Evolutionary conservation across 2,888 invertebrate genomes (phyloP), one percentile per base, ranked within the genome.

Genomic region (Trissonchulus latispiculum): DNA sequence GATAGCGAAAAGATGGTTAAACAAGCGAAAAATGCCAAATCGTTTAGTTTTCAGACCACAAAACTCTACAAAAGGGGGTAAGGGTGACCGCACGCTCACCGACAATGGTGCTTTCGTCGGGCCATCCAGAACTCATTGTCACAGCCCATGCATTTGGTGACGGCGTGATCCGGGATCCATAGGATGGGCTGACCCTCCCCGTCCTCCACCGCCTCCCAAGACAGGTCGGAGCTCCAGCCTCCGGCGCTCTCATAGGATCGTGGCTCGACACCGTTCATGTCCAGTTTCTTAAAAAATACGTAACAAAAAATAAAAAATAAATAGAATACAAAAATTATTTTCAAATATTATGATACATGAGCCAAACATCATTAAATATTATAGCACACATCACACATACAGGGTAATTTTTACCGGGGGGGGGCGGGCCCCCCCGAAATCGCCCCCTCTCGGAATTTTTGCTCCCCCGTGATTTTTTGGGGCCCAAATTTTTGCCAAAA

Each of bases 161-260:
- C 93, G 62, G 92, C 92, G 84, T 92, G 91, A 86, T 95, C 95
- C 8, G 95, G 94, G 79, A 94, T 89, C 95, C 95, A 95, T 75
- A 90, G 88, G 33, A 36, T 69, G 35, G 35, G 69, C 82, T 90
- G 89, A 77, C 89, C 90, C 75, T 92, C 93, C 64, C 92, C 92
- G 84, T 92, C 90, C 86, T 95, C 95, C 23, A 59, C 59, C 23
- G 59, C 59, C 28, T 59, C 59, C 59, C 59, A 59, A 23, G 59
- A 59, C 28, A 59, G 59, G 59, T 59, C 59, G 28, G 59, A 59
- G n/a, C n/a, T n/a, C n/a, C n/a, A n/a, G 23, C 59, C 59, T 23
- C 59, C 59, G 28, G 23, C 28, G 59, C 59, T 59, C 23, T 59
- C 59, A 59, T 23, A 23, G 28, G 59, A 59, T 28, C 23, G 28